Conservation (phyloP, 23 tunicate genomes). For the Styela clava region DNA sequence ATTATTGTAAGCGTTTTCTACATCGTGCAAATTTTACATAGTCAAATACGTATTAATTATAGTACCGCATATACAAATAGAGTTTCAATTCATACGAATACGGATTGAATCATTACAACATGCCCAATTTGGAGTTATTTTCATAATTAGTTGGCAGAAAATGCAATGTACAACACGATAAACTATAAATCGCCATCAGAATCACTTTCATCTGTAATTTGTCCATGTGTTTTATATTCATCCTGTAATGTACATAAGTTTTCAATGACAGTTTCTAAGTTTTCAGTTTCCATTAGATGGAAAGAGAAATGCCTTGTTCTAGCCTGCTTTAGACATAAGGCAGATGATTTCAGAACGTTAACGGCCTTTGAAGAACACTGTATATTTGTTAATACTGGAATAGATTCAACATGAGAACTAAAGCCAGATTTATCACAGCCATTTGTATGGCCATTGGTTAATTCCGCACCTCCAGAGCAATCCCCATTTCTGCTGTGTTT, state of each 20-base stretch:
- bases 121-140: too few relatives aligned
- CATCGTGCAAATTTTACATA: too few relatives aligned
- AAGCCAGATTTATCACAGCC: background rate
- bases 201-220: background rate
- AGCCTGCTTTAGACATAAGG: background rate
- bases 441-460: background rate
- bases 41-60: too few relatives aligned
- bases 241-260: background rate
- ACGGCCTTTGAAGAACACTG: conserved; percentile 14
- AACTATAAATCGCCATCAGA: conserved; percentile 8
- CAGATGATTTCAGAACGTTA: background rate
- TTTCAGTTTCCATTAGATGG: conserved; percentile 2
- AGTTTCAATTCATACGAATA: too few relatives aligned
- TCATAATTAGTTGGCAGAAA: too few relatives aligned
- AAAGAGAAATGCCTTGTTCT: background rate
- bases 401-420: background rate
- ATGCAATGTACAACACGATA: too few relatives aligned
- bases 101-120: too few relatives aligned
- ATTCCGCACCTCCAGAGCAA: background rate
- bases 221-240: conserved; percentile 5
- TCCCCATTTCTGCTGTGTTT: background rate
- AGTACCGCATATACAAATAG: too few relatives aligned
- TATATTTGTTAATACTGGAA: conserved; percentile 14
- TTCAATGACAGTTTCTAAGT: conserved; percentile 17
- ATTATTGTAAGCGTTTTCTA: too few relatives aligned